Base-by-base conservation (phyloP, 2,113 vertebrate genomes). In the Geococcyx californianus region DNA sequence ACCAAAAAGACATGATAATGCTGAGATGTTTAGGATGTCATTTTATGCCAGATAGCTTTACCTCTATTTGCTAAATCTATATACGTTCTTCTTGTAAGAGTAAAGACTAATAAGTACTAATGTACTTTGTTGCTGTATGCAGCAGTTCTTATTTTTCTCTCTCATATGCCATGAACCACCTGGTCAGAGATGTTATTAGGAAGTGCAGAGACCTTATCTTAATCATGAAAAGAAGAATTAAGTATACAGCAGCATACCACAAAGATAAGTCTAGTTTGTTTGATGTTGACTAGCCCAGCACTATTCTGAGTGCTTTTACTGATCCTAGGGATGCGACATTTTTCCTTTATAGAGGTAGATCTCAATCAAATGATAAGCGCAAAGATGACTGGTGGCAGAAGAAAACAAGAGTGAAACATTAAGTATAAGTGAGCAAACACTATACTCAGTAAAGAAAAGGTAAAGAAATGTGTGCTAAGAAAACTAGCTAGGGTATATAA, bases 1-100 rank as follows among this genome's bases (percentile, higher is more conserved):
- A 42, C 5, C 0, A 47, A 74, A 86, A 49, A 26, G 6, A 1
- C 3, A 59, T 13, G 3, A 24, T n/a, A 72, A 83, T 16, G 10
- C 18, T 72, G 51, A 74, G 40, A 52, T 70, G 86, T 40, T 54
- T 76, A 63, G 28, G 12, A n/a, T 89, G 38, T 49, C 16, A 54
- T 58, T 54, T 89, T 55, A 58, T 54, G 16, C 3, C 52, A 55
- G 25, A 17, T 40, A 54, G 29, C 21, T 70, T 4, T 86, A 56
- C 15, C 66, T 63, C 11, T 62, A 5, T 58, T 70, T 54, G n/a
- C 31, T 64, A 75, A 44, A 67, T 79, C 31, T 67, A 4, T 33
- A 56, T 49, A 70, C 14, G 51, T 63, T 75, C 42, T 67, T 76
- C 42, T 62, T 80, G 18, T n/a, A 63, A 38, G 13, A 66, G 12